Evolutionary conservation across 2,113 vertebrate species (phyloP), one percentile per base, ranked within the genome.

Genomic region (Myrmophylax atrothorax): DNA sequence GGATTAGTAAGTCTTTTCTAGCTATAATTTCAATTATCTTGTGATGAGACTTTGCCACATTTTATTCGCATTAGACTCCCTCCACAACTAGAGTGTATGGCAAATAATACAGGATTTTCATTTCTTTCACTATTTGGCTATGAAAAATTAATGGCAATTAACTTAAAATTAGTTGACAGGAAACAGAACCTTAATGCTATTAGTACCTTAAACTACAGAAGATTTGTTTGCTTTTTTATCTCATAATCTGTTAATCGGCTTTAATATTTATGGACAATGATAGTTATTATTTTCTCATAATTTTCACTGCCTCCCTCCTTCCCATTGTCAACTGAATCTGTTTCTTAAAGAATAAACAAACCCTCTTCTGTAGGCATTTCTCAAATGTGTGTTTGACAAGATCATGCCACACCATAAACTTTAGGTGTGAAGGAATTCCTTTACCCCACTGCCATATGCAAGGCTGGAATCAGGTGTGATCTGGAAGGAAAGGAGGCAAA

Each of bases 121-220:
- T 84, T 94, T 82, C 68, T 83, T 95, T 95, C 7, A 6, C 89
- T 96, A 37, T 82, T 95, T 95, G 89, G 76, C 40, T 91, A 89
- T 96, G 94, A 98, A 96, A 96, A 92, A 97, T 95, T 95, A 92
- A 95, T 95, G 67, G 49, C 81, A 92, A 96, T 97, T 97, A 97
- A 95, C 94, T 94, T 93, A 85, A 88, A 97, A 95, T 63, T 24
- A 94, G 72, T 95, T 97, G 93, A 89, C 78, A 96, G 90, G 87
- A 97, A 96, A 91, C 80, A 81, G 92, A 94, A 93, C 35, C 14
- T 87, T 92, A 87, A 82, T 76, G 67, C 68, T 95, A 73, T 92
- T 96, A 90, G 79, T 94, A 93, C 62, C 47, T 83, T 83, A 77
- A 92, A 49, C 40, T 58, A 23, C 42, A 49, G 72, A 92, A 94